Conservation (phyloP, 2,797 vertebrate genomes). For the Silurus aristotelis region DNA sequence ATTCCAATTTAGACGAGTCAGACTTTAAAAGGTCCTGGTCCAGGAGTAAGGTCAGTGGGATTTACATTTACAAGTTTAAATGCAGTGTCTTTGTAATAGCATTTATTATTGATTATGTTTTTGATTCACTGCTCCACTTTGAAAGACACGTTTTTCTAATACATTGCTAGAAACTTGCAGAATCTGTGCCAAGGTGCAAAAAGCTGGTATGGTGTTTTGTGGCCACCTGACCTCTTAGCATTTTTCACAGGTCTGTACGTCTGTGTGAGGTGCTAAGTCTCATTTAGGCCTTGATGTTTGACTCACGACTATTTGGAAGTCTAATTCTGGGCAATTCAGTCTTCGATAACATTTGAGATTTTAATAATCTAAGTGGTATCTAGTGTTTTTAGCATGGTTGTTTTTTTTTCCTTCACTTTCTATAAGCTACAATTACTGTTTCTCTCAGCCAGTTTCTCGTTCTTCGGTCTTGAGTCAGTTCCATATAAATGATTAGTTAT, state of each 20-base stretch:
- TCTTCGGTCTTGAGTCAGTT: background rate
- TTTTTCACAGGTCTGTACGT: background rate
- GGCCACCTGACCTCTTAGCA: background rate
- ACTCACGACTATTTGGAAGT: background rate
- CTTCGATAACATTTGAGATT: background rate
- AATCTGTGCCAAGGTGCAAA: too few species aligned
- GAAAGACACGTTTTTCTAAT: too few species aligned
- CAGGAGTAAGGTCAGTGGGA: slow-evolving; percentile 72
- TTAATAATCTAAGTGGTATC: background rate
- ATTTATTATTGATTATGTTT: background rate
- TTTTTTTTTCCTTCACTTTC: too few species aligned
- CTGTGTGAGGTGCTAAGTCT: background rate
- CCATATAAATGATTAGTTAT: background rate
- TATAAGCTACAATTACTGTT: background rate
- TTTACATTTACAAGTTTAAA: background rate
- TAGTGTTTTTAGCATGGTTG: background rate
- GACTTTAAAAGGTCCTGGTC: slow-evolving; percentile 57
- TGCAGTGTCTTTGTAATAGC: background rate
- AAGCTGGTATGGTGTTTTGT: background rate
- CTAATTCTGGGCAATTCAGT: background rate
- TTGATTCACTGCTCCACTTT: background rate
- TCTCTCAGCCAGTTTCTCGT: background rate
- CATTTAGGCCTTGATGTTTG: background rate
- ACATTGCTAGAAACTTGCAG: background rate
- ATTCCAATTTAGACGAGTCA: slow-evolving; percentile 27